These are phyloP conservation scores for Drosophila barbarae DNA, from an alignment of 2,888 invertebrate species.

Conservation along the genomic window DNA sequence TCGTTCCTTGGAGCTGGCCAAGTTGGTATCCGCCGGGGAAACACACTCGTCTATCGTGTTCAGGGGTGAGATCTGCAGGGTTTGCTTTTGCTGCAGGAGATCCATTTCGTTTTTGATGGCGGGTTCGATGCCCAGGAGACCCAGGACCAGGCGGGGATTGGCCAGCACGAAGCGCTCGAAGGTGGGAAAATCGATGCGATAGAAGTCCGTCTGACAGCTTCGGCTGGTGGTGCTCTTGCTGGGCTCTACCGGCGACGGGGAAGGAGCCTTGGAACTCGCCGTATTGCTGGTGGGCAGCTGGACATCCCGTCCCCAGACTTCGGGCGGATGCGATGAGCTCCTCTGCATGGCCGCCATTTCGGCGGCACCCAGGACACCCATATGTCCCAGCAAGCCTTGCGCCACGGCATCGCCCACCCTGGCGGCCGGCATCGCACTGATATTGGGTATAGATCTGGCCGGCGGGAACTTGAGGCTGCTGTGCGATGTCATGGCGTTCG, in stretches of 20 bases:
- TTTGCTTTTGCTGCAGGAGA: slow-evolving; percentile 77
- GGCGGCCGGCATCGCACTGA: slow-evolving; percentile 80
- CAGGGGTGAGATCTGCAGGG: slow-evolving; percentile 74
- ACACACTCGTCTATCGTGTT: slow-evolving; percentile 78
- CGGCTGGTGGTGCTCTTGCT: slow-evolving; percentile 50
- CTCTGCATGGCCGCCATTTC: slow-evolving; percentile 82
- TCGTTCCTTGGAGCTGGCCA: slow-evolving; percentile 56
- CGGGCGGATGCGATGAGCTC: slow-evolving; percentile 91
- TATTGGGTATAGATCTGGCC: slow-evolving; percentile 91
- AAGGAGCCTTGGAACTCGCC: slow-evolving; percentile 50
- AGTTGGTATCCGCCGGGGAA: slow-evolving; percentile 66
- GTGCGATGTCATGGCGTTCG: slow-evolving; percentile 81
- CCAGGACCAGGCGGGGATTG: slow-evolving; percentile 87
- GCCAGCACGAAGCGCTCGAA: slow-evolving; percentile 82
- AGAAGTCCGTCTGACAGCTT: slow-evolving; percentile 77
- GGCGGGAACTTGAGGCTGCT: slow-evolving; percentile 82
- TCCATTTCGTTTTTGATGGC: slow-evolving; percentile 79
- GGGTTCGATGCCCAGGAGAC: slow-evolving; percentile 87
- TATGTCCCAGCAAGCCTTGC: slow-evolving; percentile 35
- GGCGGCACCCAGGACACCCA: slow-evolving; percentile 37
- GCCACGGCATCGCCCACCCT: slow-evolving; percentile 35
- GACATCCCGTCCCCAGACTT: slow-evolving; percentile 88
- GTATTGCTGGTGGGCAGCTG: slow-evolving; percentile 45
- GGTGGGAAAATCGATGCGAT: slow-evolving; percentile 77
- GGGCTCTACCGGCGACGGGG: slow-evolving; percentile 43